phyloP scores from a whole-genome alignment of 2,113 vertebrate species.

The Azemiops feae region DNA sequence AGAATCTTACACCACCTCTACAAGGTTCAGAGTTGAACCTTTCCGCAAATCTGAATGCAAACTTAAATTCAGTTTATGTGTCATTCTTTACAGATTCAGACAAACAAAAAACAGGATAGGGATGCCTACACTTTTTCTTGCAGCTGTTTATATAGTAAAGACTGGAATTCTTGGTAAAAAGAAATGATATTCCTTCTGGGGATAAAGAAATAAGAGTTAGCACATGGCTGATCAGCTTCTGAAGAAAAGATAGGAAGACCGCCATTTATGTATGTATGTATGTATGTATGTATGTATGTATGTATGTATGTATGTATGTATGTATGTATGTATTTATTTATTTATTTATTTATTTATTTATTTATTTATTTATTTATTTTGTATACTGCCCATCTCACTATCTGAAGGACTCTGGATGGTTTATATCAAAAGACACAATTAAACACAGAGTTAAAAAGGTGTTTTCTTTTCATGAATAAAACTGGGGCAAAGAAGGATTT shows the following conservation, averaged over 20 bases:
- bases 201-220: not conserved
- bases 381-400: too few relatives aligned
- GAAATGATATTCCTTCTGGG: not conserved
- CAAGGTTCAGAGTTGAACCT: not conserved
- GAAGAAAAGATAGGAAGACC: not conserved
- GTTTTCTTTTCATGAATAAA: not conserved
- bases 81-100: not conserved
- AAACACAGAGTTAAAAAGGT: too few relatives aligned
- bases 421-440: too few relatives aligned
- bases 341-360: too few relatives aligned
- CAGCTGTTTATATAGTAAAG: not conserved
- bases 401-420: too few relatives aligned
- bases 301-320: too few relatives aligned
- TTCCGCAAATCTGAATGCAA: not conserved
- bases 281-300: too few relatives aligned
- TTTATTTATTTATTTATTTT: too few relatives aligned
- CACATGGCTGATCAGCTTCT: not conserved
- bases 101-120: not conserved
- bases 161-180: not conserved
- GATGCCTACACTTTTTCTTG: not conserved
- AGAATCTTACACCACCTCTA: not conserved
- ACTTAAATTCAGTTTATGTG: not conserved
- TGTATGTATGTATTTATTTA: accelerated
- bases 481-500: not conserved
- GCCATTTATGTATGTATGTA: too few relatives aligned